A percentile compares a stretch with the other conserved stretches of the same genome.
These are phyloP conservation scores for western clawed frog (Xenopus tropicalis) DNA, from an alignment of 2,113 vertebrate genomes.

Conservation along the genomic window DNA sequence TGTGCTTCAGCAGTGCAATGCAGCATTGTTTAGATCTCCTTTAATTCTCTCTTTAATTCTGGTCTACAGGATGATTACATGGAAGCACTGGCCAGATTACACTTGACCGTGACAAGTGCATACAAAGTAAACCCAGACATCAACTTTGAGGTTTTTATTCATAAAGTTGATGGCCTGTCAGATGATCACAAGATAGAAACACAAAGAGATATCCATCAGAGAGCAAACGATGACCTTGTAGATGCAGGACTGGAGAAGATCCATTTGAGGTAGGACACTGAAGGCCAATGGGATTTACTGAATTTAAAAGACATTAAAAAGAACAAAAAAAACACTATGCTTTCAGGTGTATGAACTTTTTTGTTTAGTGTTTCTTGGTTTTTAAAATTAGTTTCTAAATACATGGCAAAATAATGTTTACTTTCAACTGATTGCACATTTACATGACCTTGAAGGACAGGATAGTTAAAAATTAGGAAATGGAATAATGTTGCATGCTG, in stretches of 20 bases:
- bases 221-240: constrained; percentile 84
- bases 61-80: constrained; percentile 83
- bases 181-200: constrained; percentile 95
- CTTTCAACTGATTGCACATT: too few species aligned
- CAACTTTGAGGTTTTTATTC: constrained; percentile 94
- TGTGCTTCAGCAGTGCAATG: too few species aligned
- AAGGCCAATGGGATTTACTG: not conserved
- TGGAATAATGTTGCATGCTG: too few species aligned
- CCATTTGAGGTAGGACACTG: constrained; percentile 78
- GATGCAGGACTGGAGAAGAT: constrained; percentile 86
- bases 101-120: constrained; percentile 88
- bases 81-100: constrained; percentile 85
- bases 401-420: too few species aligned
- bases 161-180: constrained; percentile 92
- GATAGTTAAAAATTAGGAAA: too few species aligned
- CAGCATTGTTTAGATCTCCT: too few species aligned
- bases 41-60: constrained; percentile 39
- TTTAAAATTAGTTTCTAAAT: too few species aligned
- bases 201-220: constrained; percentile 89
- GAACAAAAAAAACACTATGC: too few species aligned
- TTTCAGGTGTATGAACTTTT: too few species aligned
- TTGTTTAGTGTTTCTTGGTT: too few species aligned
- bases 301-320: too few species aligned
- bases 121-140: constrained; percentile 92
- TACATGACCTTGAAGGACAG: too few species aligned